These are phyloP conservation scores for Aphis craccivora DNA, from an alignment of 1,140 invertebrate species.

Conservation along the genomic window DNA sequence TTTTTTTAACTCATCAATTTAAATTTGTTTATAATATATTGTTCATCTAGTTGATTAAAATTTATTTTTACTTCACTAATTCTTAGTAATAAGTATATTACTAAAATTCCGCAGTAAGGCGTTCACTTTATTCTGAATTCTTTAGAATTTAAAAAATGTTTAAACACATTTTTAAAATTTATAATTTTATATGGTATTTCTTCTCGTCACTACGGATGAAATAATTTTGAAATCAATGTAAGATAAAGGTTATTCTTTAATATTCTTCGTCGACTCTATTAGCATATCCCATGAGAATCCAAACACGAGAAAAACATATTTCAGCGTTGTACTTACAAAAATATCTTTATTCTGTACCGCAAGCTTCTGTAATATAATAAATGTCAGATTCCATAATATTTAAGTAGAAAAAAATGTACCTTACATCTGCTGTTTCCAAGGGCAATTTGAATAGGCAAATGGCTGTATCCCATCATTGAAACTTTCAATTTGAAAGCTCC, in stretches of 20 bases:
- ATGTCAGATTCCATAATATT: neutral
- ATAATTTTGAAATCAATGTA: conserved; percentile 20
- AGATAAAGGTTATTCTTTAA: neutral
- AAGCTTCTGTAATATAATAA: conserved; percentile 2
- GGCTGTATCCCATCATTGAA: neutral
- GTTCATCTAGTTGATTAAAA: neutral
- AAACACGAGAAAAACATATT: conserved; percentile 21
- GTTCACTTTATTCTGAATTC: neutral
- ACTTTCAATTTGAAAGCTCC: too few species aligned
- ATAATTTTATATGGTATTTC: neutral
- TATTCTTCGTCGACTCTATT: conserved; percentile 16
- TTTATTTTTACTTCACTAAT: neutral
- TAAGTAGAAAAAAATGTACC: conserved; percentile 19
- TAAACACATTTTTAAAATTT: neutral
- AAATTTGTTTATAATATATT: neutral
- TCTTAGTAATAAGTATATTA: neutral
- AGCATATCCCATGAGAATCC: neutral
- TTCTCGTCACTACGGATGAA: neutral
- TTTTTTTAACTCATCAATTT: neutral
- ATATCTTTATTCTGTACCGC: neutral
- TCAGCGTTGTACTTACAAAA: neutral
- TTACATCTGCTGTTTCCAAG: neutral
- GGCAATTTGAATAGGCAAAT: neutral
- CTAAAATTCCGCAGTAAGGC: neutral
- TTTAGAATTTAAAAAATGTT: neutral